Evolutionary conservation across 1,140 invertebrate species (phyloP), one percentile per base, ranked within the genome.

Genomic region (Argopecten irradians): DNA sequence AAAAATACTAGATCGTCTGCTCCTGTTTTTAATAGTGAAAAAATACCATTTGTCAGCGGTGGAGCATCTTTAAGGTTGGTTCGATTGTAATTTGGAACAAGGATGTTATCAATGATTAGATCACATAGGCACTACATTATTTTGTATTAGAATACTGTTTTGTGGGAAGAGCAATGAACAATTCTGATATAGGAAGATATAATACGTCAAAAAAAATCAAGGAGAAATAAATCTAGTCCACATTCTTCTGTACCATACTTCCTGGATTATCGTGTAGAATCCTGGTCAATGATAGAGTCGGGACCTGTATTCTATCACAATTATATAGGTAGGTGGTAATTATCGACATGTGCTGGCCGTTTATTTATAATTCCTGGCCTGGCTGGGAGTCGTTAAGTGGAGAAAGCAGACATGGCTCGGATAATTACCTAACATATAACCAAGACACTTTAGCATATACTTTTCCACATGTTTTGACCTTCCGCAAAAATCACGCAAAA

Each of bases 321-420:
- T 71, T 71, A 22, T 28, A n/a, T 5, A 71, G 55, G 55, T n/a
- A 71, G 55, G 55, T 71, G 55, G 55, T 71, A 71, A 71, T 71
- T 71, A 71, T 11, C 28, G 55, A n/a, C 55, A 71, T 71, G 55
- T 71, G 55, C 28, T n/a, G 55, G 55, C 55, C 55, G 8, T 28
- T 71, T 71, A 71, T 71, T 71, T 71, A 71, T 71, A 71, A 71
- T 71, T 71, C 55, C 16, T 71, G 55, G 55, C 55, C 55, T 71
- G 55, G 55, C 55, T n/a, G 8, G 55, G 7, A 8, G 16, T 71
- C 55, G 28, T 71, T 71, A 71, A 71, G 55, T 71, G 55, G 55
- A 71, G 16, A 16, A 5, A 16, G 55, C n/a, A 71, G 55, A 71
- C 14, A 71, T 71, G 55, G 55, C 22, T 28, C 7, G 2, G 22